Conservation (phyloP, 2,113 vertebrate species). For the Turdus rufiventris region DNA sequence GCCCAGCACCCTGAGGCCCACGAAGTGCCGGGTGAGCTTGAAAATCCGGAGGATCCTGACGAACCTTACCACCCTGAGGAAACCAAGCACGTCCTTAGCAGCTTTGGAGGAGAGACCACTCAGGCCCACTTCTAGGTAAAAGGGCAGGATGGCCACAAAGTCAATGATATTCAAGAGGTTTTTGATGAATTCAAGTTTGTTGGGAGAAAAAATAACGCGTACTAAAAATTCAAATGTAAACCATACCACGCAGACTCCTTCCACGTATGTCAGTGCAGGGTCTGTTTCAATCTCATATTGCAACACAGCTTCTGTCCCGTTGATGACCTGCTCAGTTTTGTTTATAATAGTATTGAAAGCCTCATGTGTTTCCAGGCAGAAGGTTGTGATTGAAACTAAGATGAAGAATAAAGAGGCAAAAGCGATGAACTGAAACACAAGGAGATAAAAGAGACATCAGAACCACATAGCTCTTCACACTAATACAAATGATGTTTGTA, state of each 20-base stretch:
- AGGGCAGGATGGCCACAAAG: constrained; percentile 96
- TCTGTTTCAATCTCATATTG: constrained; percentile 95
- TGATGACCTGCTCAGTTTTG: constrained; percentile 85
- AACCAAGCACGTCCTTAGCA: constrained; percentile 95
- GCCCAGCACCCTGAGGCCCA: constrained; percentile 92
- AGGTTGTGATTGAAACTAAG: constrained; percentile 97
- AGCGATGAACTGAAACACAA: constrained; percentile 87
- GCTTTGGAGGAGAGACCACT: constrained; percentile 97
- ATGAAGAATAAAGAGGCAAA: constrained; percentile 98
- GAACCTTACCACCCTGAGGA: constrained; percentile 96
- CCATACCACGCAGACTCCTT: constrained; percentile 97
- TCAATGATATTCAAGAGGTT: constrained; percentile 97
- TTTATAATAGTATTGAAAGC: constrained; percentile 97
- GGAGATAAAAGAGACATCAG: constrained; percentile 37
- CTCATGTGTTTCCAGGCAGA: constrained; percentile 97
- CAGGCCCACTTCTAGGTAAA: constrained; percentile 94
- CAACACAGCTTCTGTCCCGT: constrained; percentile 78
- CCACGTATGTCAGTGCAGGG: constrained; percentile 91
- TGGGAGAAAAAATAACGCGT: constrained; percentile 91
- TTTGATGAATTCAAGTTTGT: constrained; percentile 96
- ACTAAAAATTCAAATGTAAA: constrained; percentile 98
- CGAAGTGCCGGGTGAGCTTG: constrained; percentile 96
- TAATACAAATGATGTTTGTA: neutral
- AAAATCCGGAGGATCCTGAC: constrained; percentile 97
- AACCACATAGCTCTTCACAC: neutral